Evolutionary conservation across 2,797 vertebrate genomes (phyloP), one percentile per base, ranked within the genome.

Genomic region (Enteromius viviparus): DNA sequence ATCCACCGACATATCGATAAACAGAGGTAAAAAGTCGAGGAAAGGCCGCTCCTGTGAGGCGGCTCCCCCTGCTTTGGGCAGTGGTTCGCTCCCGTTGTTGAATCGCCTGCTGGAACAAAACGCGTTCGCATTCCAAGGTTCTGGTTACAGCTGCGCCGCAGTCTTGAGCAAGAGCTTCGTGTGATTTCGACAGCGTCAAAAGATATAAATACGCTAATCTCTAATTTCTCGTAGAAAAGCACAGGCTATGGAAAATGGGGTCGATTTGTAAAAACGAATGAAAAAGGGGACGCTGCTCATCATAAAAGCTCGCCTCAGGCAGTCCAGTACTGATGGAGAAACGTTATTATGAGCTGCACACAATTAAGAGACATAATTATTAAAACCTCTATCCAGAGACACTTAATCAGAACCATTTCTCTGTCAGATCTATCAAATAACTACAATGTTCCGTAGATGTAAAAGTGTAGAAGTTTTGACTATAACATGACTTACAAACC

Each of bases 61-160:
- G 2, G n/a, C 29, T 81, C 84, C 58, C 80, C 85, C 53, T 37
- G 3, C 42, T 10, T 23, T 3, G 0, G 5, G 6, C 1, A 19
- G 23, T 95, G 94, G 94, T 95, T 91, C 88, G 14, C 81, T 78
- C 92, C 91, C 71, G 88, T 84, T 74, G 87, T 87, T 49, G 83
- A 84, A 87, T 88, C 85, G n/a, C 86, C 76, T 80, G 65, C 85
- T 89, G 89, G 85, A 89, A 79, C 85, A 45, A 87, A 81, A 64
- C 85, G 80, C 79, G 34, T 62, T 78, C 75, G 86, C 82, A 34
- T 89, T 90, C 91, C 91, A 81, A 85, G 88, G 85, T 85, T 90
- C 89, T 88, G 76, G 87, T 90, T 90, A 87, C 90, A 87, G 76
- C 78, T 87, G 83, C 51, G 82, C 78, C 65, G 66, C 29, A 45